Conservation (phyloP, 2,888 invertebrate species). For the Macaria notata region DNA sequence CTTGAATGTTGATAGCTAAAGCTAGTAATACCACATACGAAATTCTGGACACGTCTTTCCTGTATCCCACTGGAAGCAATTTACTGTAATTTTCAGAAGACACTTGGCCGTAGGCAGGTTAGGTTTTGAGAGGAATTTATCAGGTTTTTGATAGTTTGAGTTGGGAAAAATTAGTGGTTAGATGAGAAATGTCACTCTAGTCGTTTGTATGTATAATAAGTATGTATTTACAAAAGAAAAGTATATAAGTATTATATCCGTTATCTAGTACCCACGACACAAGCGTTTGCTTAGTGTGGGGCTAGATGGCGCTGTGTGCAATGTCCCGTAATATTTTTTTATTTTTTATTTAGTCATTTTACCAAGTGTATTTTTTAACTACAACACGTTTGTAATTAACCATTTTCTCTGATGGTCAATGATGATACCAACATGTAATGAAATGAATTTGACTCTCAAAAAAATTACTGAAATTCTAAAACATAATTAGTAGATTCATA, state of each 20-base stretch:
- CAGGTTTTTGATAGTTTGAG: background rate
- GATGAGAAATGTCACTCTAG: background rate
- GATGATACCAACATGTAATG: no score
- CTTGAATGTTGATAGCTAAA: slow-evolving; percentile 2
- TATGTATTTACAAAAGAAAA: no score
- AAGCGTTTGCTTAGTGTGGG: no score
- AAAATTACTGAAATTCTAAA: no score
- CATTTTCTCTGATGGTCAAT: no score
- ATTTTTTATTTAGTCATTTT: background rate
- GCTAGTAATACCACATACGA: background rate
- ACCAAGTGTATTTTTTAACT: background rate
- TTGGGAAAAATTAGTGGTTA: background rate
- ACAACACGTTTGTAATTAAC: background rate
- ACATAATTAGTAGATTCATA: no score
- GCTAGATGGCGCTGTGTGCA: no score
- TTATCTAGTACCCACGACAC: no score
- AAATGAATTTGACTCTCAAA: no score
- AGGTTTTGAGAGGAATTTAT: slow-evolving; percentile 1
- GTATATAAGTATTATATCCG: no score
- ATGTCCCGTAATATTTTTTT: no score
- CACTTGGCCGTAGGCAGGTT: background rate
- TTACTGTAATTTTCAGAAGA: slow-evolving; percentile 14
- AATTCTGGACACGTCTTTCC: slow-evolving; percentile 10
- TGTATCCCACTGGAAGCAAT: slow-evolving; percentile 11
- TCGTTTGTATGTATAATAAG: no score